Evolutionary conservation across 2,113 vertebrate species (phyloP).

Genomic region (Pterocles gutturalis): DNA sequence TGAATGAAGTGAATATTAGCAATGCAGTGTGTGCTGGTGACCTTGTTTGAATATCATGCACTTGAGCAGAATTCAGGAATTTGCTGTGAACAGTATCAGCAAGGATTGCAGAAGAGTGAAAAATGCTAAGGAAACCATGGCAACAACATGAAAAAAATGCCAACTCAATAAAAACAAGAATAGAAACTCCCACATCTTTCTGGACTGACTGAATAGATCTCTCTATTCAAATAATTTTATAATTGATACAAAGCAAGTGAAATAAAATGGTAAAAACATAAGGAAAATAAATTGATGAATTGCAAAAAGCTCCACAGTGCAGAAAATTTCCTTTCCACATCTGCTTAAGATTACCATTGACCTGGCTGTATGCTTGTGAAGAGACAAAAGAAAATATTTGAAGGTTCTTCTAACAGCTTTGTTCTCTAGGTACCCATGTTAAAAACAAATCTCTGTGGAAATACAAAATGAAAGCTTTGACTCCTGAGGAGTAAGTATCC

Average conservation of each 20-base stretch:
- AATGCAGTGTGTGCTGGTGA: neutral
- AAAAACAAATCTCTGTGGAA: neutral
- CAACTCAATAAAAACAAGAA: neutral
- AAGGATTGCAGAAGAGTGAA: neutral
- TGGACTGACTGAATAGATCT: neutral
- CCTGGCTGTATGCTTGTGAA: neutral
- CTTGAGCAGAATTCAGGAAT: neutral
- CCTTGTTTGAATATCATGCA: neutral
- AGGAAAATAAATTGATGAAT: neutral
- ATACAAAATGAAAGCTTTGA: neutral
- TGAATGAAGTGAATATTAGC: neutral
- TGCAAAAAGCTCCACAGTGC: neutral
- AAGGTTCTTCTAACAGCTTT: neutral
- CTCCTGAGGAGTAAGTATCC: neutral
- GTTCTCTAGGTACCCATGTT: neutral
- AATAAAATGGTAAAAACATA: neutral
- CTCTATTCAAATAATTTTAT: neutral
- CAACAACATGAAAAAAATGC: neutral
- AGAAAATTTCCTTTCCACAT: neutral
- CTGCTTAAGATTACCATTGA: neutral
- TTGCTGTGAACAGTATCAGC: neutral
- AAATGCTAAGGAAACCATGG: neutral
- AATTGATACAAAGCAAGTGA: neutral
- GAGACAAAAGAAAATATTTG: neutral
- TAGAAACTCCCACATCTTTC: neutral